phyloP scores from a whole-genome alignment of 1,140 invertebrate genomes.

The Dryas iulia region DNA sequence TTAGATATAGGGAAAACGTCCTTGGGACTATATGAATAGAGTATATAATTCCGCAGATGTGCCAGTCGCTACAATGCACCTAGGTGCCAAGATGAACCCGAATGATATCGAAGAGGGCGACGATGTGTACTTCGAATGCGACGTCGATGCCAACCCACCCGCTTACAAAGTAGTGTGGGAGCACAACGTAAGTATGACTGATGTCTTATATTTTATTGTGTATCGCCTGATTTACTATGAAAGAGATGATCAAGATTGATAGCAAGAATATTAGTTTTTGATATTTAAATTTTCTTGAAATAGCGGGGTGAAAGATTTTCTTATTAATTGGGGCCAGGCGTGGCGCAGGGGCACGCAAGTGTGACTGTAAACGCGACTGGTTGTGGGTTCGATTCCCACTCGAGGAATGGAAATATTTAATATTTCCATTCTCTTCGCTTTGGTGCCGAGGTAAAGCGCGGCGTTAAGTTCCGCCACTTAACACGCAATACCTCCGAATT shows the following conservation, averaged over 20 bases:
- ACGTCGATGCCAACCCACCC: constrained; percentile 90
- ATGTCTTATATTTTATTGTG: constrained; percentile 10
- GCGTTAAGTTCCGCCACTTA: too few species aligned
- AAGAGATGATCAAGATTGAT: not conserved
- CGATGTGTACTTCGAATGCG: constrained; percentile 95
- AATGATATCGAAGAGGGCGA: constrained; percentile 94
- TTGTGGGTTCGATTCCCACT: too few species aligned
- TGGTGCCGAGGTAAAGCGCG: too few species aligned
- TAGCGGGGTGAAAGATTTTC: too few species aligned
- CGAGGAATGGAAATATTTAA: too few species aligned
- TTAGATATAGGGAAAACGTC: constrained; percentile 10
- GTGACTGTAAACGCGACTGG: too few species aligned
- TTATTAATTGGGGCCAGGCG: too few species aligned
- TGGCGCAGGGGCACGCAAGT: too few species aligned
- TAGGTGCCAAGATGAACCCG: constrained; percentile 92
- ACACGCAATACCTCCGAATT: too few species aligned
- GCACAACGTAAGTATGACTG: constrained; percentile 89
- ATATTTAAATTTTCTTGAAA: too few species aligned
- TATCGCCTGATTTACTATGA: not conserved
- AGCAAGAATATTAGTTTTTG: too few species aligned
- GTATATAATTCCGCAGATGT: constrained; percentile 82
- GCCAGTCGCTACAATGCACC: constrained; percentile 86
- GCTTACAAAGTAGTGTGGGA: constrained; percentile 95
- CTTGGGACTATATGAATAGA: constrained; percentile 21
- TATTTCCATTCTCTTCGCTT: too few species aligned